phyloP scores from a whole-genome alignment of 1,140 invertebrate genomes.

The Lepidurus packardi region DNA sequence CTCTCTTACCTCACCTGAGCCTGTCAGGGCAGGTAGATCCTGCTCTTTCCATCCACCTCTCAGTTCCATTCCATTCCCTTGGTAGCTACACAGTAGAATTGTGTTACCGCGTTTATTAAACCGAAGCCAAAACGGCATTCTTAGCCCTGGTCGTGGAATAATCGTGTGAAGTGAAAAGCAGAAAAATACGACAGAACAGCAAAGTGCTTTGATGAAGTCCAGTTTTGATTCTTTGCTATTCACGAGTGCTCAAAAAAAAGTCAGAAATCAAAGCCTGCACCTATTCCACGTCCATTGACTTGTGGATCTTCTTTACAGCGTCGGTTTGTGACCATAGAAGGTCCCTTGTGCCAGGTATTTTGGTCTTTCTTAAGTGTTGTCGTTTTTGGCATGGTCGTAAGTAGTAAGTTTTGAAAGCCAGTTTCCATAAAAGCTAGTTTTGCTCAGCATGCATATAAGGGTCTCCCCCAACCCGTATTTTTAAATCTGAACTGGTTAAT shows the following conservation, averaged over 20 bases:
- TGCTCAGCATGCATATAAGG: neutral
- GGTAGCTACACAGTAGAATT: neutral
- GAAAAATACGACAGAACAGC: neutral
- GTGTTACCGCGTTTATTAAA: neutral
- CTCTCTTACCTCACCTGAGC: slow-evolving; percentile 13
- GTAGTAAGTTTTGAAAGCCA: neutral
- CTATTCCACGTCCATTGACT: neutral
- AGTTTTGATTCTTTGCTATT: too few relatives aligned
- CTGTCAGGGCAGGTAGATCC: slow-evolving; percentile 8
- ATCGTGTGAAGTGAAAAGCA: neutral
- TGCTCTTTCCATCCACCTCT: neutral
- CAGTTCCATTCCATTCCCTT: neutral
- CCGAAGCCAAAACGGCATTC: neutral
- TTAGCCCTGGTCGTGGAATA: neutral
- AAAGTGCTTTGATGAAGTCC: too few relatives aligned
- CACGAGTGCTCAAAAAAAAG: too few relatives aligned
- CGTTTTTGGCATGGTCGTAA: neutral
- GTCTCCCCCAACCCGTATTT: neutral
- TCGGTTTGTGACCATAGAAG: neutral
- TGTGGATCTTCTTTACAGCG: neutral
- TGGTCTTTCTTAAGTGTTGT: neutral
- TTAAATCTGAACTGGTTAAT: neutral
- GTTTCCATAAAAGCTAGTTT: neutral
- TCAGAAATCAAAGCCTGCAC: too few relatives aligned
- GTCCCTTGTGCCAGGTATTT: neutral